A percentile compares a stretch with the other conserved stretches of the same genome.
Conservation (phyloP, 2,113 vertebrate species). For the Marmota monax region DNA sequence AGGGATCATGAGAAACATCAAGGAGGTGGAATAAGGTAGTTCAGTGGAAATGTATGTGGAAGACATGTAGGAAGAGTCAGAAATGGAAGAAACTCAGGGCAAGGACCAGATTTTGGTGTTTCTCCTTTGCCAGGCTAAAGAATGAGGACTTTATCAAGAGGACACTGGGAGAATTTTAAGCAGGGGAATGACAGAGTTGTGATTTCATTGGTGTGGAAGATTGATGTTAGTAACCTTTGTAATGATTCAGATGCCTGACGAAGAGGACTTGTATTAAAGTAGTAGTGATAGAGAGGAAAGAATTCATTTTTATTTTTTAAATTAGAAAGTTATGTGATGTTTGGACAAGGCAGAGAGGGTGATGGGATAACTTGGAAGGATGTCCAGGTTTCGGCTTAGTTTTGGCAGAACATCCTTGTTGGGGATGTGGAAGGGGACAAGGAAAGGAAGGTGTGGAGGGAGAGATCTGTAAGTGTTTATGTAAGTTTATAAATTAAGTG, state of each 20-base stretch:
- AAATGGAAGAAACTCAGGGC: neutral
- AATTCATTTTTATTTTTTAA: conserved; percentile 47
- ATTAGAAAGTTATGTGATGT: conserved; percentile 40
- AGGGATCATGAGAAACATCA: neutral
- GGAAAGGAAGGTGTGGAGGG: neutral
- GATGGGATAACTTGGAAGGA: neutral
- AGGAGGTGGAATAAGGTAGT: neutral
- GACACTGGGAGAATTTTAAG: neutral
- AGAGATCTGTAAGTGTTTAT: neutral
- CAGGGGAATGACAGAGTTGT: neutral
- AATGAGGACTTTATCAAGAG: neutral
- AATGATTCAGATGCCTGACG: neutral
- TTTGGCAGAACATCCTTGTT: conserved; percentile 15
- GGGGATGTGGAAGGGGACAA: neutral
- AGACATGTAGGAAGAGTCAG: neutral
- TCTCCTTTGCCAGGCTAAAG: neutral
- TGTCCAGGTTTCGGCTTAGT: neutral
- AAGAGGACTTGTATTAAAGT: conserved; percentile 2
- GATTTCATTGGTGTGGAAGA: neutral
- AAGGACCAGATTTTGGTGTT: neutral
- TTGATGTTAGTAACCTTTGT: neutral
- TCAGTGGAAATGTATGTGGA: neutral
- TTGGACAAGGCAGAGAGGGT: conserved; percentile 21
- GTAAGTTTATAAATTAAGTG: conserved; percentile 2
- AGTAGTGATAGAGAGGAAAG: neutral